Evolutionary conservation across 2,113 vertebrate species (phyloP).

Genomic region (Artemisiospiza belli): DNA sequence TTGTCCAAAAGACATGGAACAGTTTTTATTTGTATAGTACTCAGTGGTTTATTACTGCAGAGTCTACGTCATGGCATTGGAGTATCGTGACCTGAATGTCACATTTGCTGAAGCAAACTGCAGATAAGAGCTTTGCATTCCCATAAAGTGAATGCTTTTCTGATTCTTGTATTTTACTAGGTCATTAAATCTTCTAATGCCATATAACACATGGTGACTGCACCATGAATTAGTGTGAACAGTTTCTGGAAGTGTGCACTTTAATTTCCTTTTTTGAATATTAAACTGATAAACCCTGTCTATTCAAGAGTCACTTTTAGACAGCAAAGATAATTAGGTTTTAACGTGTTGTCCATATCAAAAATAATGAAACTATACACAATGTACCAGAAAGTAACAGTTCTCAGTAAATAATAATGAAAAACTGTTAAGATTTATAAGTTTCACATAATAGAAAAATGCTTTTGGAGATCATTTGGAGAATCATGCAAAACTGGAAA

Average conservation of each 20-base stretch:
- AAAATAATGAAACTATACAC: neutral
- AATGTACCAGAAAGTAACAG: neutral
- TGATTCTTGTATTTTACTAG: neutral
- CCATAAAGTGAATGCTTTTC: neutral
- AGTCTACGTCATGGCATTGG: neutral
- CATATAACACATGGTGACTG: neutral
- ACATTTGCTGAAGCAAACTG: neutral
- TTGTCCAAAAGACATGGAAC: neutral
- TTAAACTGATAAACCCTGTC: neutral
- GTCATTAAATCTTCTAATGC: neutral
- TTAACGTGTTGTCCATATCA: neutral
- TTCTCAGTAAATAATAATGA: neutral
- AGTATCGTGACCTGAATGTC: neutral
- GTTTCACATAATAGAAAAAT: neutral
- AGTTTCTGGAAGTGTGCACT: slow-evolving; percentile 40
- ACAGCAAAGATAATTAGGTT: neutral
- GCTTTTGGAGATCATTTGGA: neutral
- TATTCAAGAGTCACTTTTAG: neutral
- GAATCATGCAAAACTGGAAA: neutral
- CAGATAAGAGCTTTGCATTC: neutral
- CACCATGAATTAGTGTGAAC: neutral
- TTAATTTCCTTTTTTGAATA: slow-evolving; percentile 21
- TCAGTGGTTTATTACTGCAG: neutral
- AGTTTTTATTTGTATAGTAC: neutral
- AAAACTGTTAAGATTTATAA: neutral